Percentiles rank a stretch among this genome's conserved stretches.
phyloP scores from a whole-genome alignment of 2,113 vertebrate species.

The Polypterus bichir region DNA sequence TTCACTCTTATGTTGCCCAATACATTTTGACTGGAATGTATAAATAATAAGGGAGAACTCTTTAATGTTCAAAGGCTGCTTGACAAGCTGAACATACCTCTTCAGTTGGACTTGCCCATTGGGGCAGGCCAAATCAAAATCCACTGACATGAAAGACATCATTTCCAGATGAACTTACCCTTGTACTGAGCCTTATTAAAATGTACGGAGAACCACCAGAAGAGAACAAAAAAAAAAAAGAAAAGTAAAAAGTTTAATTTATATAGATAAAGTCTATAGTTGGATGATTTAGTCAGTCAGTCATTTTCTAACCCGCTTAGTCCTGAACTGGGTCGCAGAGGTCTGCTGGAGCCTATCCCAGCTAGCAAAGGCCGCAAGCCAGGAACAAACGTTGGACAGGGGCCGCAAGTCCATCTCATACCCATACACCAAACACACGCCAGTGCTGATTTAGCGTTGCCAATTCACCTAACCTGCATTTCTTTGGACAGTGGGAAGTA shows the following conservation, averaged over 20 bases:
- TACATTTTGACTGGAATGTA: conserved; percentile 21
- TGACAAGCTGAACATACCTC: conserved; percentile 14
- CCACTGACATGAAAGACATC: conserved; percentile 18
- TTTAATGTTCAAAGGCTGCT: conserved; percentile 20
- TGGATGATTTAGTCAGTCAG: too few relatives aligned
- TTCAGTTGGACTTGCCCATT: conserved; percentile 16
- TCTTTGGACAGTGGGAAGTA: too few relatives aligned
- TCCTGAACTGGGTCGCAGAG: too few relatives aligned
- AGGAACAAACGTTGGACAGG: too few relatives aligned
- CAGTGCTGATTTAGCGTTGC: too few relatives aligned
- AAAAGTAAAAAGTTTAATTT: not conserved
- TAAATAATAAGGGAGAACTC: conserved; percentile 19
- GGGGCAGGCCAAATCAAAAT: conserved; percentile 20
- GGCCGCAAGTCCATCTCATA: too few relatives aligned
- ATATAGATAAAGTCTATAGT: too few relatives aligned
- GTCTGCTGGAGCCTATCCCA: too few relatives aligned
- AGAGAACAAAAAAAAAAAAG: not conserved
- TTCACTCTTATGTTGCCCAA: conserved; percentile 12
- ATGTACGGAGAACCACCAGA: conserved; percentile 9
- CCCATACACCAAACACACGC: too few relatives aligned
- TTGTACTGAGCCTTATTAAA: conserved; percentile 15
- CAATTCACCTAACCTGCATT: too few relatives aligned
- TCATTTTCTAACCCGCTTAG: too few relatives aligned
- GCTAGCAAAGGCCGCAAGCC: too few relatives aligned
- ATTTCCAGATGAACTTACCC: conserved; percentile 14